Evolutionary conservation across 2,113 vertebrate species (phyloP).

Genomic region (Oryctolagus cuniculus): mOryCun1.1 NC_091445.1:18787001-18787500

Average conservation of each 20-base stretch:
- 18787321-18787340: constrained; percentile 29
- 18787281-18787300: background rate
- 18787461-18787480: too few species aligned
- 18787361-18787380: constrained; percentile 39
- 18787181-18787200: constrained; percentile 12
- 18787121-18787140: constrained; percentile 66
- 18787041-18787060: constrained; percentile 40
- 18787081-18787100: constrained; percentile 35
- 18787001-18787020: constrained; percentile 46
- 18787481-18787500: too few species aligned
- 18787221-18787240: constrained; percentile 37
- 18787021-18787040: constrained; percentile 29
- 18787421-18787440: background rate
- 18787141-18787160: constrained; percentile 1
- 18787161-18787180: background rate
- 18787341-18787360: constrained; percentile 28
- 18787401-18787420: background rate
- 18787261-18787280: constrained; percentile 14
- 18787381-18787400: background rate
- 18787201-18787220: constrained; percentile 21
- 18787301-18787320: background rate
- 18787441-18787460: too few species aligned
- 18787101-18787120: constrained; percentile 71
- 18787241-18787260: constrained; percentile 54
- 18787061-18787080: constrained; percentile 59